Conservation (phyloP, 2,888 invertebrate species). For the Drosophila gaucha region DNA sequence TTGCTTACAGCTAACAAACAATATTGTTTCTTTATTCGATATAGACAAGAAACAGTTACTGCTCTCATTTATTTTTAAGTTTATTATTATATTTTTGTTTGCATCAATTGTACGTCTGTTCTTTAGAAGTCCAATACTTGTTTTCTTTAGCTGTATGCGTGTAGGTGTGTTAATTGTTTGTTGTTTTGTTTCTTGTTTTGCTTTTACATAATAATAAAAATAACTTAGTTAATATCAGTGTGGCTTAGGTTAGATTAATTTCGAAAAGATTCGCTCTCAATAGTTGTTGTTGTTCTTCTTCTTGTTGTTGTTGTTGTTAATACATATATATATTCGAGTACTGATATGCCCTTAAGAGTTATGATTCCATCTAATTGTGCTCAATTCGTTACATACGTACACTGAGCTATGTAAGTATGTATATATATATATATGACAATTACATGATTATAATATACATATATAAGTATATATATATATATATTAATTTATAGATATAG, state of each 20-base stretch:
- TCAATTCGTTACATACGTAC: slow-evolving; percentile 26
- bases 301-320: too few relatives aligned
- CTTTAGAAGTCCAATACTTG: slow-evolving; percentile 71
- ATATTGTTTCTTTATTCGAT: slow-evolving; percentile 39
- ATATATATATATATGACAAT: slow-evolving; percentile 36
- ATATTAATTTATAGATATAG: slow-evolving; percentile 74
- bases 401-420: slow-evolving; percentile 31
- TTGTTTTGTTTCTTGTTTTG: slow-evolving; percentile 49
- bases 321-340: slow-evolving; percentile 27
- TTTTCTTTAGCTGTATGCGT: slow-evolving; percentile 27
- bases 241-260: slow-evolving; percentile 62
- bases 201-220: slow-evolving; percentile 67
- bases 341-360: slow-evolving; percentile 51
- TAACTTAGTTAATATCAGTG: slow-evolving; percentile 77
- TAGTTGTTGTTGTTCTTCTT: slow-evolving; percentile 28
- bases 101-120: slow-evolving; percentile 54
- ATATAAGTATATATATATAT: slow-evolving; percentile 46
- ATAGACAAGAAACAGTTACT: slow-evolving; percentile 60
- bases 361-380: slow-evolving; percentile 35
- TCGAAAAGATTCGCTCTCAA: slow-evolving; percentile 61
- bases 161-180: slow-evolving; percentile 31
- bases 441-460: slow-evolving; percentile 48
- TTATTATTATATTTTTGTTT: slow-evolving; percentile 11
- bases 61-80: slow-evolving; percentile 26
- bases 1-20: slow-evolving; percentile 38